Evolutionary conservation across 1,140 invertebrate genomes (phyloP).

Genomic region (Sinella curviseta): DNA sequence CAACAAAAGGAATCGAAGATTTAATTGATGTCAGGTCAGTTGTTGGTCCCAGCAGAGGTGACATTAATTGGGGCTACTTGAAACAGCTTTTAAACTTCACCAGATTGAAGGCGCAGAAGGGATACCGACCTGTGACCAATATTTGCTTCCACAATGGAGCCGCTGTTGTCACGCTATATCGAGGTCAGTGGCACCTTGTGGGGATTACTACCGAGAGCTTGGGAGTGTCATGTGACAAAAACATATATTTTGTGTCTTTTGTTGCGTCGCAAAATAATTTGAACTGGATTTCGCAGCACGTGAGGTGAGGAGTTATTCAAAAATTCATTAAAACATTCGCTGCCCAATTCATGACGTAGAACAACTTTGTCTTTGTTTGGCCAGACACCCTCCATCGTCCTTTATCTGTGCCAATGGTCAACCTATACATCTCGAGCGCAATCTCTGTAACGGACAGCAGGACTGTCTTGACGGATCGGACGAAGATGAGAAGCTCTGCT

Average conservation of each 20-base stretch:
- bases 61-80: not conserved
- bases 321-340: not conserved
- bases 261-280: constrained; percentile 27
- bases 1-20: not conserved
- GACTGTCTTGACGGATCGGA: constrained; percentile 33
- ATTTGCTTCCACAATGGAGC: constrained; percentile 35
- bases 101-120: not conserved
- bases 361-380: no score
- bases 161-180: constrained; percentile 8
- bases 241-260: constrained; percentile 32
- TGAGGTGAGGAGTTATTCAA: constrained; percentile 10
- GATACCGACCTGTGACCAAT: constrained; percentile 24
- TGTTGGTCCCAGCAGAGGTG: not conserved
- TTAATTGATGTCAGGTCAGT: not conserved
- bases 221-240: constrained; percentile 29
- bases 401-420: constrained; percentile 32
- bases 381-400: not conserved
- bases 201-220: constrained; percentile 29
- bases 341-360: no score
- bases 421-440: not conserved
- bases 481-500: constrained; percentile 26
- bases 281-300: constrained; percentile 19
- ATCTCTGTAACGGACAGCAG: constrained; percentile 27
- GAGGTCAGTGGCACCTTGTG: constrained; percentile 31
- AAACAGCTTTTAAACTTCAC: not conserved